These are phyloP conservation scores for Laterallus jamaicensis DNA, from an alignment of 2,113 vertebrate genomes.

Conservation along the genomic window DNA sequence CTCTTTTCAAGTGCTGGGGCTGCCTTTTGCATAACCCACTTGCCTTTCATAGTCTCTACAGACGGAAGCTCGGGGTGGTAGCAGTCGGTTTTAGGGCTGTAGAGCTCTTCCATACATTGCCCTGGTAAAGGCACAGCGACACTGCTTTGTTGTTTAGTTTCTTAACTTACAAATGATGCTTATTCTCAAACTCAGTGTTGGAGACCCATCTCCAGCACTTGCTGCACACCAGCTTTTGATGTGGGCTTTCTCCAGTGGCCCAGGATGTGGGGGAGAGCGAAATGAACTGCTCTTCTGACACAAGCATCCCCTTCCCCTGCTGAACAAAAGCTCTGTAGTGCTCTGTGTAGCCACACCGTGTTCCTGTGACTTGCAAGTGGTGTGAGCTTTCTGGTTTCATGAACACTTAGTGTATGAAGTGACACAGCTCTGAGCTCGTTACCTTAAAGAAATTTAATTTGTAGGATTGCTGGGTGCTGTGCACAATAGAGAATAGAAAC, in stretches of 20 bases:
- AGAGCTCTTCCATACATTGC: rapidly evolving
- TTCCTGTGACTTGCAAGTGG: rapidly evolving
- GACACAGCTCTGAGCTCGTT: background rate
- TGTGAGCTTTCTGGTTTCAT: background rate
- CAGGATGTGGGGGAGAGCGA: background rate
- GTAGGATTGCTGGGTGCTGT: rapidly evolving
- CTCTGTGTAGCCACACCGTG: rapidly evolving
- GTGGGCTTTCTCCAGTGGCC: background rate
- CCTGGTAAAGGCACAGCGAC: rapidly evolving
- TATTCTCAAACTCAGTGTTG: background rate
- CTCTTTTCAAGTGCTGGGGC: background rate
- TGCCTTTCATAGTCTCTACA: rapidly evolving
- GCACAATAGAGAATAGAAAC: background rate
- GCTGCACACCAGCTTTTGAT: rapidly evolving
- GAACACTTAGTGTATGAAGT: background rate
- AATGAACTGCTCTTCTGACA: background rate
- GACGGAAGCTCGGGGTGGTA: background rate
- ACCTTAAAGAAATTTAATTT: background rate
- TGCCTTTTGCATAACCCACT: background rate
- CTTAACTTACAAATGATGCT: background rate
- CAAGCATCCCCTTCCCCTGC: too few species aligned
- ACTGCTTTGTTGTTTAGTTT: background rate
- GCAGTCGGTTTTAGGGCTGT: too few species aligned
- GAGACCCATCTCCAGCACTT: rapidly evolving
- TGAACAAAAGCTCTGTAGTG: background rate